Conservation (phyloP, 2,888 invertebrate genomes). For the Trichopria drosophilae region DNA sequence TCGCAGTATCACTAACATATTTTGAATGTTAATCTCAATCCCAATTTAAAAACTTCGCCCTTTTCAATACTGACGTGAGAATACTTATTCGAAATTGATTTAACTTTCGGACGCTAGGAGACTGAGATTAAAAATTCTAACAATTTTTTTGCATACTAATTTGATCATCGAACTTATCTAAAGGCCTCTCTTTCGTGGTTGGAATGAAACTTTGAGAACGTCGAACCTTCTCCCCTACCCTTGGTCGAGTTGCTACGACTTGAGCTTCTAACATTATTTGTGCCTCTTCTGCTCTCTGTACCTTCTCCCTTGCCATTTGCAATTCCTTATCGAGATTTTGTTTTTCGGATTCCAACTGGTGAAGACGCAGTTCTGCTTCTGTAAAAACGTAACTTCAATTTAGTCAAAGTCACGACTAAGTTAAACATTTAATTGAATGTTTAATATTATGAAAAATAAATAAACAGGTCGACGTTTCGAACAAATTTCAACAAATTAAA, state of each 20-base stretch:
- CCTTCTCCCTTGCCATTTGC: slow-evolving; percentile 70
- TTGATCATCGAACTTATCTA: slow-evolving; percentile 34
- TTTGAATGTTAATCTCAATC: too few relatives aligned
- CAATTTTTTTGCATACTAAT: slow-evolving; percentile 39
- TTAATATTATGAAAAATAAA: not conserved
- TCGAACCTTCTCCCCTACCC: slow-evolving; percentile 66
- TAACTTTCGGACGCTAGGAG: too few relatives aligned
- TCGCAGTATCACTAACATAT: too few relatives aligned
- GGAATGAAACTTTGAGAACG: slow-evolving; percentile 73
- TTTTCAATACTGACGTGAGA: too few relatives aligned
- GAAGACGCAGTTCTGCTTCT: slow-evolving; percentile 74
- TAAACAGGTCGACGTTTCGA: not conserved
- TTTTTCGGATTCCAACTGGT: slow-evolving; percentile 73
- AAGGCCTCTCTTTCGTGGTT: slow-evolving; percentile 63
- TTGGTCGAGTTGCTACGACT: slow-evolving; percentile 62
- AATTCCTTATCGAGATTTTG: slow-evolving; percentile 71
- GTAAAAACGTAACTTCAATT: slow-evolving; percentile 37
- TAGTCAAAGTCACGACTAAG: not conserved
- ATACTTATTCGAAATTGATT: too few relatives aligned
- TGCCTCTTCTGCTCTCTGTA: slow-evolving; percentile 68
- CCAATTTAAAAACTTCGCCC: too few relatives aligned
- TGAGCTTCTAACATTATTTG: slow-evolving; percentile 65
- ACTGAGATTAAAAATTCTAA: too few relatives aligned
- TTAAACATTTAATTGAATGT: not conserved
- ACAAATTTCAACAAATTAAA: too few relatives aligned